phyloP scores from a whole-genome alignment of 35 echinoderm and acorn worm species.

The Chiridota heheva region DNA sequence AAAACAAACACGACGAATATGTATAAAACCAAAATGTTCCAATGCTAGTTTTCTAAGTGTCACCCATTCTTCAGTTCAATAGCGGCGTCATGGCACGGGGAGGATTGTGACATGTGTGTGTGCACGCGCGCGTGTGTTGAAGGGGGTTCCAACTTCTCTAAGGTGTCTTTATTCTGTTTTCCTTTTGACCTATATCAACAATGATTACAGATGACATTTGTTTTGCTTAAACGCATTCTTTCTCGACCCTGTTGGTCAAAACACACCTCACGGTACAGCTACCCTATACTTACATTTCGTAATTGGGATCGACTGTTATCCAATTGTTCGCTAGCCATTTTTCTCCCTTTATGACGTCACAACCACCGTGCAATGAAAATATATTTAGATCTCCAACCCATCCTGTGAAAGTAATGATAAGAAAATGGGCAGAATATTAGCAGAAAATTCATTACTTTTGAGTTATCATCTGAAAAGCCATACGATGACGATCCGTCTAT shows the following conservation, averaged over 20 bases:
- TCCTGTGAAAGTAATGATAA: neutral
- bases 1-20: too few species aligned
- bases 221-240: neutral
- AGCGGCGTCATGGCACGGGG: too few species aligned
- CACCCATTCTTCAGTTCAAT: too few species aligned
- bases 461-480: too few species aligned
- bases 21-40: too few species aligned
- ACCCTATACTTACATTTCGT: slow-evolving; percentile 35
- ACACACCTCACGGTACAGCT: neutral
- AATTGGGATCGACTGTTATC: slow-evolving; percentile 56
- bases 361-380: slow-evolving; percentile 50
- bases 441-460: too few species aligned
- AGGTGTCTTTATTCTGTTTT: too few species aligned
- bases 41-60: too few species aligned
- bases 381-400: slow-evolving; percentile 32
- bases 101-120: too few species aligned
- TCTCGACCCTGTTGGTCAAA: neutral
- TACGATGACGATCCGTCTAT: too few species aligned
- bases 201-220: neutral
- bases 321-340: slow-evolving; percentile 71
- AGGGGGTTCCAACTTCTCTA: too few species aligned
- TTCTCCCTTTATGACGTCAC: slow-evolving; percentile 58
- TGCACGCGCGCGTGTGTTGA: too few species aligned
- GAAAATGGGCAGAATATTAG: neutral
- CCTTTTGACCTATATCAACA: neutral